Base-by-base conservation (phyloP, 2,797 vertebrate species). In the Poeciliopsis turneri region DNA sequence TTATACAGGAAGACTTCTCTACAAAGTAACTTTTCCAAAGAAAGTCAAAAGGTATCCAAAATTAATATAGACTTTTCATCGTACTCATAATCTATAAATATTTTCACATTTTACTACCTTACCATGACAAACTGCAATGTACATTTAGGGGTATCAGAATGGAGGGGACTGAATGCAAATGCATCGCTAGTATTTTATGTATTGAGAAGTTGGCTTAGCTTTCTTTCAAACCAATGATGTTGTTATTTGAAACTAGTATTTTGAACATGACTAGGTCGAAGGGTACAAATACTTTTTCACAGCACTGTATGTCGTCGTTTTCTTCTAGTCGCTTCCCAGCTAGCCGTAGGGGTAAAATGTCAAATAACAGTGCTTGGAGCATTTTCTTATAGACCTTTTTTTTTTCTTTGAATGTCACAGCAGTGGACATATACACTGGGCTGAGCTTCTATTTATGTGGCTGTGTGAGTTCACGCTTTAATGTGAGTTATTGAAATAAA, bases 1-100 rank as follows among this genome's bases (percentile, higher is more conserved):
- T 81, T 84, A 83, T 86, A 87, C 91, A 84, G 82, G 23, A 87
- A 87, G 76, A 81, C 89, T 84, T 82, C 41, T 80, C 76, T 51
- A n/a, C 47, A 74, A 90, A 93, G 16, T 10, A 33, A 45, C n/a
- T 46, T 72, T 51, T n/a, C 9, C 30, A 30, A 69, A 47, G 4
- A 20, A 46, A 49, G 39, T n/a, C 25, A 43, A 43, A 43, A 43
- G 39, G 39, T 3, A 41, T 43, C 13, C 12, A 69, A 69, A 43
- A 69, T 2, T 2, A 68, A 41, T 5, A 12, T 23, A 41, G 64
- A 68, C 39, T n/a, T 69, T 5, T 13, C 6, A n/a, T 43, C 0
- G 5, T 69, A 16, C 11, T 43, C 39, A 69, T 69, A 68, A 68
- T 20, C 1, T 41, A 1, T 68, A 41, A 23, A 43, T 41, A 5